Conservation (phyloP, 1,140 invertebrate genomes). For the Yoshiicerus persimilis region DNA sequence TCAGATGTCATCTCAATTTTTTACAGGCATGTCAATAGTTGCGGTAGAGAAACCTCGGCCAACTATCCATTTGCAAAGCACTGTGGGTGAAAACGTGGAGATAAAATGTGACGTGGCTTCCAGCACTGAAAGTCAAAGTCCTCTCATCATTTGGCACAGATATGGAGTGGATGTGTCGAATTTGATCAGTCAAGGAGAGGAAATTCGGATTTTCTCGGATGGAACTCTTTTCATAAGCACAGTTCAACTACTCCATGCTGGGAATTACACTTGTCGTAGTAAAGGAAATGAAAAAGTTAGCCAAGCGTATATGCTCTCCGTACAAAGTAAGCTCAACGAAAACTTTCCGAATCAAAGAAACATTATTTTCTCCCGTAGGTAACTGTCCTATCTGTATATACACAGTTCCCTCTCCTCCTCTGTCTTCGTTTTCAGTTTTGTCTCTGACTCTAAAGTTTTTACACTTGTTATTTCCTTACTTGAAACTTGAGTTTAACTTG, state of each 20-base stretch:
- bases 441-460: background rate
- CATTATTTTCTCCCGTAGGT: slow-evolving; percentile 5
- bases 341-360: slow-evolving; percentile 7
- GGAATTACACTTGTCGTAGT: slow-evolving; percentile 79
- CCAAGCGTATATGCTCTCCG: slow-evolving; percentile 73
- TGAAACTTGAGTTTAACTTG: background rate
- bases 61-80: slow-evolving; percentile 66
- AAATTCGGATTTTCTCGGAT: slow-evolving; percentile 69
- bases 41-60: slow-evolving; percentile 69
- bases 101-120: slow-evolving; percentile 76
- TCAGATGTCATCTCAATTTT: background rate
- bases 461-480: background rate
- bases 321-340: slow-evolving; percentile 68
- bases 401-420: background rate
- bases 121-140: slow-evolving; percentile 46
- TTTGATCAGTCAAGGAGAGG: slow-evolving; percentile 58
- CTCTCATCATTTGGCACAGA: slow-evolving; percentile 69
- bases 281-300: slow-evolving; percentile 71
- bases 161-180: slow-evolving; percentile 67
- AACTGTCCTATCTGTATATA: background rate
- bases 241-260: slow-evolving; percentile 73
- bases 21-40: slow-evolving; percentile 68
- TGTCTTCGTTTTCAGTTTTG: background rate
- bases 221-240: slow-evolving; percentile 74
- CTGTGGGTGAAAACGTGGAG: slow-evolving; percentile 76